Evolutionary conservation across 1,140 invertebrate species (phyloP).

Genomic region (Matsumurasca onukii): DNA sequence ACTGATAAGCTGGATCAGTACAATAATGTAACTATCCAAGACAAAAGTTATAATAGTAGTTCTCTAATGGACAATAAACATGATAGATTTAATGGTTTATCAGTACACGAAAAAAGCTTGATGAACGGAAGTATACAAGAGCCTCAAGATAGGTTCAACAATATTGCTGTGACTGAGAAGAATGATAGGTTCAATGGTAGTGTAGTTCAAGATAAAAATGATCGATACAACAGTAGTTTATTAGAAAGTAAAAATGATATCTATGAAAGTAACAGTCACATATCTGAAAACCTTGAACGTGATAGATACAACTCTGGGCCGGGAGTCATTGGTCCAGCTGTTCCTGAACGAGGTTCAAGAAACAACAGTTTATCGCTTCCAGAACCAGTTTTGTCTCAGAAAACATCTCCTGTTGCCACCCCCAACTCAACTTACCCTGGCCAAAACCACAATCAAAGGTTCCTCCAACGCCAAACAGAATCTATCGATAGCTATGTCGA

Average conservation of each 20-base stretch:
- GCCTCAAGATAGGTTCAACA: neutral
- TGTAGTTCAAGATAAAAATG: neutral
- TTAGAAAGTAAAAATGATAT: slow-evolving; percentile 5
- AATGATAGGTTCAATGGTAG: slow-evolving; percentile 14
- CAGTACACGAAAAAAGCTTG: neutral
- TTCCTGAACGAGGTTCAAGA: slow-evolving; percentile 10
- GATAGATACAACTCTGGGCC: neutral
- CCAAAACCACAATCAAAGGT: slow-evolving; percentile 30
- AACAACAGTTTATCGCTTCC: slow-evolving; percentile 3
- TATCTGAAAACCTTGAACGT: neutral
- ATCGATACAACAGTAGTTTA: neutral
- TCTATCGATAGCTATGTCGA: slow-evolving; percentile 52
- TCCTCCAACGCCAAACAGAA: slow-evolving; percentile 41
- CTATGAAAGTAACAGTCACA: slow-evolving; percentile 17
- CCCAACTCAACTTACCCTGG: slow-evolving; percentile 14
- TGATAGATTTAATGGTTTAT: neutral
- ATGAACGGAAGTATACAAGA: neutral
- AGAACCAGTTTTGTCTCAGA: slow-evolving; percentile 16
- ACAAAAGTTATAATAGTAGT: slow-evolving; percentile 6
- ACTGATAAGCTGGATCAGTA: slow-evolving; percentile 7
- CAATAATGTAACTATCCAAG: slow-evolving; percentile 1
- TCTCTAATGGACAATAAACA: slow-evolving; percentile 11
- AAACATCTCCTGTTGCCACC: slow-evolving; percentile 21
- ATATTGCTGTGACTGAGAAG: neutral
- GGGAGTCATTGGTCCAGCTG: slow-evolving; percentile 7